A percentile compares a stretch with the other conserved stretches of the same genome.
Conservation (phyloP, 1,140 invertebrate species). For the Temnothorax longispinosus region DNA sequence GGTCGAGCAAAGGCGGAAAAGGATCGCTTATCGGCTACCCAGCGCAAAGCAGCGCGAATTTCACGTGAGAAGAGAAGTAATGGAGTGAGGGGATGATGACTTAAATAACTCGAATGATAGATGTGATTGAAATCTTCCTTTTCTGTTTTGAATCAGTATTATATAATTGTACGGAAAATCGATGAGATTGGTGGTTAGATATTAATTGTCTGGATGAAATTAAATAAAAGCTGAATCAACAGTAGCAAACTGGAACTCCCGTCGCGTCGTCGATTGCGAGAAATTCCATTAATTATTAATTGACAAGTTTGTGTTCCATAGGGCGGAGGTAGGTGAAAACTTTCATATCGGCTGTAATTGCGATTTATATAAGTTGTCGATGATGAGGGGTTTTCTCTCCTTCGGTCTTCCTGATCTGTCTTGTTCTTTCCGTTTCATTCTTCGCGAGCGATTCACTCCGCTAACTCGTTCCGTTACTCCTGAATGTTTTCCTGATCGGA, state of each 20-base stretch:
- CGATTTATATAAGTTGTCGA: conserved; percentile 79
- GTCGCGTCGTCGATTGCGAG: conserved; percentile 47
- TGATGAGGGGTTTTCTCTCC: conserved; percentile 60
- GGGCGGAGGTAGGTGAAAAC: conserved; percentile 70
- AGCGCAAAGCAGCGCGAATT: conserved; percentile 47
- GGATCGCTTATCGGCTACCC: conserved; percentile 65
- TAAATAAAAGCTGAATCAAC: conserved; percentile 76
- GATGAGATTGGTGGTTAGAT: conserved; percentile 18
- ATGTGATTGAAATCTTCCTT: background rate
- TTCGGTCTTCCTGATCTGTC: conserved; percentile 58
- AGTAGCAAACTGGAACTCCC: conserved; percentile 53
- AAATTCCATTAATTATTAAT: conserved; percentile 80
- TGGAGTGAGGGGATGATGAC: conserved; percentile 9
- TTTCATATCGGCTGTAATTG: conserved; percentile 79
- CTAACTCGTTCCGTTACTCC: conserved; percentile 48
- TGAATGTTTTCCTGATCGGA: conserved; percentile 44
- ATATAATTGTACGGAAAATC: conserved; percentile 23
- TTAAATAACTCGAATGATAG: background rate
- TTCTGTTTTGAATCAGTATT: background rate
- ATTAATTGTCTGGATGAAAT: conserved; percentile 68
- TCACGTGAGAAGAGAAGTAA: background rate
- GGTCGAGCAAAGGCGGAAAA: conserved; percentile 55
- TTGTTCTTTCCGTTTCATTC: conserved; percentile 51
- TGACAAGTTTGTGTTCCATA: conserved; percentile 79
- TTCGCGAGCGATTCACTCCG: background rate